A percentile compares a stretch with the other conserved stretches of the same genome.
Conservation (phyloP, 2,888 invertebrate species). For the Pristionchus arcanus region DNA sequence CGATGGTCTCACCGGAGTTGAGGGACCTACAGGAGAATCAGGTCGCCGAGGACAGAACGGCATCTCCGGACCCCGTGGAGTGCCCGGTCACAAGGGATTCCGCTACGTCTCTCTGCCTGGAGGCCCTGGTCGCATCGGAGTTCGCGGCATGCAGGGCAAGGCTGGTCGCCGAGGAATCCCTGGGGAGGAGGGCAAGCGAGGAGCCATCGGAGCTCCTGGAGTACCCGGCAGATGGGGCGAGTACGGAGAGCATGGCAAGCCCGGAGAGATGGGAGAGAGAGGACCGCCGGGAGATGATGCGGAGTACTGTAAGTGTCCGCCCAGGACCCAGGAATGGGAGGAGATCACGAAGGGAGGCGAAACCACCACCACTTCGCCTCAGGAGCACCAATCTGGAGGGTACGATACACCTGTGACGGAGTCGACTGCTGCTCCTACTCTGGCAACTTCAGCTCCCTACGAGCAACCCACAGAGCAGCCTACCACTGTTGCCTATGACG, state of each 20-base stretch:
- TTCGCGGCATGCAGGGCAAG: conserved; percentile 63
- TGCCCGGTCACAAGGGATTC: conserved; percentile 51
- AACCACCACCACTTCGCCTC: not conserved
- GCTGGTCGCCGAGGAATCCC: conserved; percentile 63
- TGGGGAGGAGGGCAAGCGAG: conserved; percentile 63
- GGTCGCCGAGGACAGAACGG: conserved; percentile 65
- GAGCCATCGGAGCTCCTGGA: conserved; percentile 65
- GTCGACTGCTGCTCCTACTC: not conserved
- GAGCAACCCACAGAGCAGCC: not conserved
- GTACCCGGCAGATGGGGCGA: conserved; percentile 59
- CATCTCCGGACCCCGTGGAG: not conserved
- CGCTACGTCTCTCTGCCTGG: conserved; percentile 61
- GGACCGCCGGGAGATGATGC: conserved; percentile 67
- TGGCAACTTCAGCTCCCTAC: not conserved
- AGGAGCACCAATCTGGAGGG: not conserved
- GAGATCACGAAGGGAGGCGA: not conserved
- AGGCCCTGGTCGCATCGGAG: conserved; percentile 61
- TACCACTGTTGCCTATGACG: not conserved
- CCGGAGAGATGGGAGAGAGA: conserved; percentile 64
- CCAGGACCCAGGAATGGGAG: conserved; percentile 54
- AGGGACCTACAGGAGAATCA: conserved; percentile 62
- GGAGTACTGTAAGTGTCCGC: conserved; percentile 68
- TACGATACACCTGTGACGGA: not conserved
- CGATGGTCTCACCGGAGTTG: conserved; percentile 64
- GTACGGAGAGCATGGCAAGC: conserved; percentile 63